Evolutionary conservation across 2,888 invertebrate genomes (phyloP).

Genomic region (Pocota personata): DNA sequence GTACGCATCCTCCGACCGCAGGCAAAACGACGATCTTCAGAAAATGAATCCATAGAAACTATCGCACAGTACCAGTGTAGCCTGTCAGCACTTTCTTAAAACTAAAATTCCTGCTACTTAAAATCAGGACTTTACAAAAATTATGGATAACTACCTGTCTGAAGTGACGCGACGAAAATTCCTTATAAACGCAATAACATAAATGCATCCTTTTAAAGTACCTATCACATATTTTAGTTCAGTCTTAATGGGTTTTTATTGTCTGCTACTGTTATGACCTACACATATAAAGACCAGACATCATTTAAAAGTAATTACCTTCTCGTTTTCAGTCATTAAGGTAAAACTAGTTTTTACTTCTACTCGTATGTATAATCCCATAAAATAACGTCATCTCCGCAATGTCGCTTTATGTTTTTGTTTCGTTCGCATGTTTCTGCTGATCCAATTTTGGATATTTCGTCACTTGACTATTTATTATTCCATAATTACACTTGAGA

Average conservation of each 20-base stretch:
- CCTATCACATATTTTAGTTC: not conserved
- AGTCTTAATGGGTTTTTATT: not conserved
- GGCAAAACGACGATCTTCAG: not conserved
- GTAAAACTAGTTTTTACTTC: not conserved
- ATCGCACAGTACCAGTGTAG: too few species aligned
- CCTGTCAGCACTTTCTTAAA: not conserved
- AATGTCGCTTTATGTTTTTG: not conserved
- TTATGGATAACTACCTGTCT: not conserved
- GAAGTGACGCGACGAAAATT: not conserved
- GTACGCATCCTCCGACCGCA: not conserved
- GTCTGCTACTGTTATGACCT: not conserved
- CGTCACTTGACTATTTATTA: not conserved
- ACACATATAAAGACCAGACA: not conserved
- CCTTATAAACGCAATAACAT: too few species aligned
- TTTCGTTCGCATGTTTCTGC: conserved; percentile 5
- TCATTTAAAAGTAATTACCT: not conserved
- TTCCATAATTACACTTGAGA: not conserved
- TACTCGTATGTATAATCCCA: too few species aligned
- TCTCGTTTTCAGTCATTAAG: not conserved
- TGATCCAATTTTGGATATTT: not conserved
- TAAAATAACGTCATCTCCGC: conserved; percentile 11
- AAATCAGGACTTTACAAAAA: too few species aligned
- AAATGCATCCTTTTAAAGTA: not conserved
- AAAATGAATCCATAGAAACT: not conserved
- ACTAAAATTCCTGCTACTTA: not conserved